Conservation (phyloP, 2,797 vertebrate genomes). For the Xenops minutus region DNA sequence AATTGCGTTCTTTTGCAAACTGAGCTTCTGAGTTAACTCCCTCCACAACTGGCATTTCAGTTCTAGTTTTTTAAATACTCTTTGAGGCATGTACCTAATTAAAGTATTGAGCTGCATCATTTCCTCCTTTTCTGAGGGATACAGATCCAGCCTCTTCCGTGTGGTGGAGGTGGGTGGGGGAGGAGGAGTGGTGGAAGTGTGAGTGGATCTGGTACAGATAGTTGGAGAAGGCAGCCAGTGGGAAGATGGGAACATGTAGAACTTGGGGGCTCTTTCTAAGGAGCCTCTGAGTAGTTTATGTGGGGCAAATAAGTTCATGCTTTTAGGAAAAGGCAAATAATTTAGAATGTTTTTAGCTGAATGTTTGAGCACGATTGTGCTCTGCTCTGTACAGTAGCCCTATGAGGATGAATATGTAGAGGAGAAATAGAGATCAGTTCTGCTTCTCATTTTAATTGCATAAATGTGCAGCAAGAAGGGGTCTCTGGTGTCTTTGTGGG, state of each 20-base stretch:
- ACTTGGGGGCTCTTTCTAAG: background rate
- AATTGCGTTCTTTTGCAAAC: background rate
- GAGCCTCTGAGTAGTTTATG: rapidly evolving
- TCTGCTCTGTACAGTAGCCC: background rate
- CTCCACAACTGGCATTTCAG: background rate
- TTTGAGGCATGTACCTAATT: background rate
- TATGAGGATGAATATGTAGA: background rate
- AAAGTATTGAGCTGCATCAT: background rate
- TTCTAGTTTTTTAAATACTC: background rate
- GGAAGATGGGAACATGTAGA: background rate
- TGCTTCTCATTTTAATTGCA: background rate
- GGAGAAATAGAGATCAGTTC: background rate
- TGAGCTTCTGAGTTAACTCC: background rate
- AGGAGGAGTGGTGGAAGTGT: background rate
- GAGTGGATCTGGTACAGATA: background rate
- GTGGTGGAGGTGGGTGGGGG: background rate
- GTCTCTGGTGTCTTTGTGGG: background rate
- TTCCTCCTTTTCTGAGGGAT: background rate
- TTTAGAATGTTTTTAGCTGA: background rate
- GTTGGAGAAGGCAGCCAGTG: background rate
- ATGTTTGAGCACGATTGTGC: background rate
- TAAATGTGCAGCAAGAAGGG: background rate
- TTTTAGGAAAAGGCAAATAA: background rate
- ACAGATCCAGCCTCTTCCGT: background rate
- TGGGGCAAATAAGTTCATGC: background rate